Conservation (phyloP, 64 coral and sea anemone species). For the Cladopsammia gracilis region DNA sequence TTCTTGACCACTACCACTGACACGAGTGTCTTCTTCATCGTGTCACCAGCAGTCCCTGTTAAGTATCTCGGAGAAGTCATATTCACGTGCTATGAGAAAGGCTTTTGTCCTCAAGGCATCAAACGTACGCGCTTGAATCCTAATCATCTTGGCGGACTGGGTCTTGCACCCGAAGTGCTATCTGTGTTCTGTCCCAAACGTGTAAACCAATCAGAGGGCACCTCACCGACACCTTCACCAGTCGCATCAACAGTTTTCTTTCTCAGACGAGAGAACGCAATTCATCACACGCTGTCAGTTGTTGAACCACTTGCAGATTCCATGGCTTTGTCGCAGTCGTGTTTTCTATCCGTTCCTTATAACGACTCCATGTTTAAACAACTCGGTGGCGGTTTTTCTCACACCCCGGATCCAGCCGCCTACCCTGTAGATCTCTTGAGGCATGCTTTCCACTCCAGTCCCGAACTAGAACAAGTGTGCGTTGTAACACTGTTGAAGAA, state of each 20-base stretch:
- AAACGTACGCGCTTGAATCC: constrained; percentile 67
- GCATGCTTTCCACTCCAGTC: constrained; percentile 89
- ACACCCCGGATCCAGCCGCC: constrained; percentile 65
- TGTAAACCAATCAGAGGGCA: constrained; percentile 7
- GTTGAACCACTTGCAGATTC: constrained; percentile 54
- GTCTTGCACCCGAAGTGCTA: constrained; percentile 74
- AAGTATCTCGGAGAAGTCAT: constrained; percentile 74
- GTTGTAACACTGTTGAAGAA: constrained; percentile 79
- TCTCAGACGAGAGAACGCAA: constrained; percentile 83
- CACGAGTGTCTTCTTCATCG: constrained; percentile 72
- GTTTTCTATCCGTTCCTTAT: constrained; percentile 70
- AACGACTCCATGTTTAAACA: constrained; percentile 74
- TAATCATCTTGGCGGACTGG: constrained; percentile 62
- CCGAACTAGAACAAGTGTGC: constrained; percentile 95
- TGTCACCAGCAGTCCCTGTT: constrained; percentile 82
- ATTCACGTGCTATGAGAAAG: constrained; percentile 62
- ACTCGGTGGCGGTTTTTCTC: constrained; percentile 61
- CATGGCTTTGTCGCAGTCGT: constrained; percentile 52
- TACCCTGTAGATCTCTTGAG: constrained; percentile 76
- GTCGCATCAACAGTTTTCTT: constrained; percentile 75
- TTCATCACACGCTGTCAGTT: constrained; percentile 72
- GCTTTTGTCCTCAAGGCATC: constrained; percentile 80
- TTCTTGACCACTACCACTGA: constrained; percentile 76
- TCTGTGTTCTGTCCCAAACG: constrained; percentile 75
- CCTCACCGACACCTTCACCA: constrained; percentile 11